Conservation (phyloP, 2,797 vertebrate genomes). For the Vireo griseus region DNA sequence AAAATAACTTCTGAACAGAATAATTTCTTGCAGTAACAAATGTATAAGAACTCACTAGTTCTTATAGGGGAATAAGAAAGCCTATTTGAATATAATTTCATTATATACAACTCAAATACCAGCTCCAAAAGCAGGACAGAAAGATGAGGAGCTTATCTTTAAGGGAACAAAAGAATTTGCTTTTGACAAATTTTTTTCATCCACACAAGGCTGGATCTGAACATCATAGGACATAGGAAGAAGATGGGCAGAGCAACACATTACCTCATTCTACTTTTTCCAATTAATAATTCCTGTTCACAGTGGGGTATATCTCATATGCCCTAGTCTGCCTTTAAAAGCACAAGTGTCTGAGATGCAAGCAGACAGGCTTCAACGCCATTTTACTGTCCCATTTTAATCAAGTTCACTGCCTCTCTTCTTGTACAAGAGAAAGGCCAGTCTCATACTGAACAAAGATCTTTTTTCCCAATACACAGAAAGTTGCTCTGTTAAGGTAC, state of each 20-base stretch:
- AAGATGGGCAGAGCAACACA: not conserved
- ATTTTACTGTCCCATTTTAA: not conserved
- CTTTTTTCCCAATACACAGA: fast-evolving
- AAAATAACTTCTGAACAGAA: not conserved
- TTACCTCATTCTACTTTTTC: not conserved
- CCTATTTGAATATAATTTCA: not conserved
- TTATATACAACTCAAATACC: not conserved
- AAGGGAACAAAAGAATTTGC: not conserved
- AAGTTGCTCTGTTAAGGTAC: not conserved
- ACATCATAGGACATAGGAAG: not conserved
- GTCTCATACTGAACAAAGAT: not conserved
- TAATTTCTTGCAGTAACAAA: not conserved
- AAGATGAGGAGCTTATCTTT: not conserved
- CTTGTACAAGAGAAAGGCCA: not conserved
- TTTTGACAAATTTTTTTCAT: not conserved
- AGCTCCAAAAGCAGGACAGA: not conserved
- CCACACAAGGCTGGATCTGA: not conserved
- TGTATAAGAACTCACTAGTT: not conserved
- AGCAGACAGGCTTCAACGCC: not conserved
- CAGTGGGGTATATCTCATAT: not conserved
- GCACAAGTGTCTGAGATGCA: not conserved
- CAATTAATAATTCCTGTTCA: not conserved
- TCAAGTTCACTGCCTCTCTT: not conserved
- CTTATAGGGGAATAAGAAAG: not conserved
- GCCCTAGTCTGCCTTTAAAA: not conserved